Evolutionary conservation across 2,797 vertebrate genomes (phyloP).

Genomic region (Macroramphosus scolopax): DNA sequence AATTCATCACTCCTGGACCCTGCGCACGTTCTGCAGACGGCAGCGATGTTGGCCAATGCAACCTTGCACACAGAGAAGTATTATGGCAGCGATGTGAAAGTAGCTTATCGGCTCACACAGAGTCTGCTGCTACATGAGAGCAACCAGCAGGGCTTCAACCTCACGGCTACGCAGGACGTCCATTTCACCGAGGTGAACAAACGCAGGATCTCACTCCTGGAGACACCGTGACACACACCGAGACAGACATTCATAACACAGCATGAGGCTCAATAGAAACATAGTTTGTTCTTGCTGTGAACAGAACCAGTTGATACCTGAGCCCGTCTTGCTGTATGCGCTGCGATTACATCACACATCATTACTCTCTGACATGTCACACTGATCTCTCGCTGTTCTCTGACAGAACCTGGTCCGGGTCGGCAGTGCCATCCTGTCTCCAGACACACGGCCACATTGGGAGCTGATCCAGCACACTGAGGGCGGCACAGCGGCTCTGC

Average conservation of each 20-base stretch:
- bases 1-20: constrained; percentile 83
- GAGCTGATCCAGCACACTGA: constrained; percentile 92
- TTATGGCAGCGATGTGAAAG: constrained; percentile 89
- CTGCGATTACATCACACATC: constrained; percentile 26
- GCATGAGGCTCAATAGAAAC: not conserved
- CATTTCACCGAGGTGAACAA: constrained; percentile 90
- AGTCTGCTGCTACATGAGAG: constrained; percentile 87
- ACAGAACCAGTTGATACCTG: too few relatives aligned
- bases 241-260: not conserved
- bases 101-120: constrained; percentile 84
- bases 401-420: constrained; percentile 89
- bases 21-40: constrained; percentile 76
- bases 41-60: constrained; percentile 84
- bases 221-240: not conserved
- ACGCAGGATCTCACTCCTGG: not conserved
- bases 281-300: not conserved
- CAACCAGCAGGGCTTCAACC: constrained; percentile 86
- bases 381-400: constrained; percentile 30
- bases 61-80: constrained; percentile 75
- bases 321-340: constrained; percentile 2
- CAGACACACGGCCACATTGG: constrained; percentile 86
- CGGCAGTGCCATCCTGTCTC: constrained; percentile 89
- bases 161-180: constrained; percentile 92
- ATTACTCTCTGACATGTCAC: constrained; percentile 29
- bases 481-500: constrained; percentile 87